Evolutionary conservation across 2,888 invertebrate species (phyloP).

Genomic region (Rhogogaster chlorosoma): DNA sequence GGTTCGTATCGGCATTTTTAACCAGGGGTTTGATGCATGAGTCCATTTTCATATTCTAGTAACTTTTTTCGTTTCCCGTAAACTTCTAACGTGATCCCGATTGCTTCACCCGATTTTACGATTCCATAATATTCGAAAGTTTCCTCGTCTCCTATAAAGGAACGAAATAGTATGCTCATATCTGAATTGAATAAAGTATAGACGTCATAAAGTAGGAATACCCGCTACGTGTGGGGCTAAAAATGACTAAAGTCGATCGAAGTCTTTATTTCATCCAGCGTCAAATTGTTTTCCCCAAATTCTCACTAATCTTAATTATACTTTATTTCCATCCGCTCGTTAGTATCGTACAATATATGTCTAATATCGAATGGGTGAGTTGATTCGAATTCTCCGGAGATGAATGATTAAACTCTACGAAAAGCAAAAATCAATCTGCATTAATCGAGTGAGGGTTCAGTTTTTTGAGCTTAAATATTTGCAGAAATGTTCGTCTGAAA

Average conservation of each 20-base stretch:
- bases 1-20: neutral
- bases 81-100: neutral
- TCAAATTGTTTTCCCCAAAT: neutral
- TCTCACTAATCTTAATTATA: neutral
- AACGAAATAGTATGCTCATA: neutral
- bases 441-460: neutral
- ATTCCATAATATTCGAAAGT: neutral
- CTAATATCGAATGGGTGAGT: neutral
- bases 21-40: neutral
- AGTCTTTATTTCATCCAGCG: neutral
- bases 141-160: neutral
- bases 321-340: neutral
- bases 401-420: neutral
- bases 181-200: neutral
- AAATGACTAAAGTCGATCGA: neutral
- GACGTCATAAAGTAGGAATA: neutral
- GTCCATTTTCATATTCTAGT: neutral
- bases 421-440: neutral
- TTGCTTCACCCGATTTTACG: neutral
- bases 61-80: neutral
- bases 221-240: neutral
- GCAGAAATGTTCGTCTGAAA: neutral
- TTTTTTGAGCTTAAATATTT: neutral
- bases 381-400: neutral
- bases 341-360: slow-evolving; percentile 5